Percentiles rank a stretch among this genome's conserved stretches.
Conservation (phyloP, 2,113 vertebrate species). For the Ondatra zibethicus region DNA sequence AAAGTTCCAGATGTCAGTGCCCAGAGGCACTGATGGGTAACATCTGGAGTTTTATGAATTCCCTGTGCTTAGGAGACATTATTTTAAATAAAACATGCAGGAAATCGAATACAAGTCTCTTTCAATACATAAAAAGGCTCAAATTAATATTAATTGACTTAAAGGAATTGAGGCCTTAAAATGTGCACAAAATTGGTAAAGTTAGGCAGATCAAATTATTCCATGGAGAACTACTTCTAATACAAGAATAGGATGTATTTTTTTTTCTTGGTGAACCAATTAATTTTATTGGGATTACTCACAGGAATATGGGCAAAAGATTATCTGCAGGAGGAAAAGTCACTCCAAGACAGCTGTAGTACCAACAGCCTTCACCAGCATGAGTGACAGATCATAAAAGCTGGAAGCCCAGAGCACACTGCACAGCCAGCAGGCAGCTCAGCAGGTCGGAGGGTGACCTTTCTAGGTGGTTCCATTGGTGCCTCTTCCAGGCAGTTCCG, state of each 20-base stretch:
- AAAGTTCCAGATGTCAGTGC: neutral
- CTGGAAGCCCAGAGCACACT: no score
- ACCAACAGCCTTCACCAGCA: no score
- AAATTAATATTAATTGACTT: slow-evolving; percentile 21
- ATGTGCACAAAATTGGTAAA: slow-evolving; percentile 33
- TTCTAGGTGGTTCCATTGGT: no score
- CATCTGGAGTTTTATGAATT: slow-evolving; percentile 50
- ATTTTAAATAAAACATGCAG: slow-evolving; percentile 51
- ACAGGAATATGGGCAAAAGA: no score
- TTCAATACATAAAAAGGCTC: neutral
- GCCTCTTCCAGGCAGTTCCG: no score
- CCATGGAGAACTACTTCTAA: neutral
- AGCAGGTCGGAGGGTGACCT: no score
- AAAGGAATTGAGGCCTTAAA: slow-evolving; percentile 15
- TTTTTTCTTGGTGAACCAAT: no score
- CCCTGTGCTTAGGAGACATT: neutral
- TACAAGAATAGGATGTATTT: neutral
- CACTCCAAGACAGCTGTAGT: no score
- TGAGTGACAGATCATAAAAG: no score
- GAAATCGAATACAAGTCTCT: neutral
- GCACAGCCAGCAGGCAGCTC: no score
- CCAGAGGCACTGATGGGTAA: neutral
- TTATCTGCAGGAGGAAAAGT: no score
- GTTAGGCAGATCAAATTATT: slow-evolving; percentile 54
- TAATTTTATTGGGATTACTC: no score